These are phyloP conservation scores for Diloba caeruleocephala DNA, from an alignment of 2,888 invertebrate species.

Conservation along the genomic window DNA sequence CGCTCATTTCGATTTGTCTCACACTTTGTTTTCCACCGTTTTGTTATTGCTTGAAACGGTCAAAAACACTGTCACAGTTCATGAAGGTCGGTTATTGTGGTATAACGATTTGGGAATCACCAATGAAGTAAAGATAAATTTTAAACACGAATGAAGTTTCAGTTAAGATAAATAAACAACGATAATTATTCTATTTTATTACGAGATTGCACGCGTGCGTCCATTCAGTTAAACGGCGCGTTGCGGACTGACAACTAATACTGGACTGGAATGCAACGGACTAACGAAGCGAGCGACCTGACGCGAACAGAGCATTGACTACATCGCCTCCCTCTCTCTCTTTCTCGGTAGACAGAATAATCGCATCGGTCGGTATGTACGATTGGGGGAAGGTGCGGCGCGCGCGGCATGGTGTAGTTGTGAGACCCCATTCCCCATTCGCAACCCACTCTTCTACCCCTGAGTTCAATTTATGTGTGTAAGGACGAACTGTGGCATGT, in stretches of 20 bases:
- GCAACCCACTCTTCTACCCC: conserved; percentile 54
- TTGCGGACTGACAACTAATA: conserved; percentile 76
- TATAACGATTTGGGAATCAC: conserved; percentile 48
- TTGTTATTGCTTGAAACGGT: conserved; percentile 79
- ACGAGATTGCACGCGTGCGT: conserved; percentile 66
- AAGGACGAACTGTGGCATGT: conserved; percentile 56
- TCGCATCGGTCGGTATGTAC: conserved; percentile 64
- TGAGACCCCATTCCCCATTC: conserved; percentile 55
- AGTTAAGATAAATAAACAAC: conserved; percentile 72
- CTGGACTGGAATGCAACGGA: conserved; percentile 62
- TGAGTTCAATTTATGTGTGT: conserved; percentile 50
- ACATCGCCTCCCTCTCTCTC: conserved; percentile 67
- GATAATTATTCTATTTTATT: conserved; percentile 58
- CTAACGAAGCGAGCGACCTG: conserved; percentile 62
- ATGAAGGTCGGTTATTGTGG: conserved; percentile 68
- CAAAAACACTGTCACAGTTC: conserved; percentile 81
- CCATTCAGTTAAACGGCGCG: conserved; percentile 75
- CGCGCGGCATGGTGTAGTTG: conserved; percentile 54
- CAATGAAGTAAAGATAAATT: conserved; percentile 46
- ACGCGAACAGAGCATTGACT: conserved; percentile 77
- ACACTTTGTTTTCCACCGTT: conserved; percentile 76
- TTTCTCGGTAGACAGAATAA: conserved; percentile 84
- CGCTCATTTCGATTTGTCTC: conserved; percentile 87
- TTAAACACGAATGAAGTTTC: conserved; percentile 56
- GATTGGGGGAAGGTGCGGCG: conserved; percentile 32